Conservation (phyloP, 1,140 invertebrate species). For the Hyles vespertilio region DNA sequence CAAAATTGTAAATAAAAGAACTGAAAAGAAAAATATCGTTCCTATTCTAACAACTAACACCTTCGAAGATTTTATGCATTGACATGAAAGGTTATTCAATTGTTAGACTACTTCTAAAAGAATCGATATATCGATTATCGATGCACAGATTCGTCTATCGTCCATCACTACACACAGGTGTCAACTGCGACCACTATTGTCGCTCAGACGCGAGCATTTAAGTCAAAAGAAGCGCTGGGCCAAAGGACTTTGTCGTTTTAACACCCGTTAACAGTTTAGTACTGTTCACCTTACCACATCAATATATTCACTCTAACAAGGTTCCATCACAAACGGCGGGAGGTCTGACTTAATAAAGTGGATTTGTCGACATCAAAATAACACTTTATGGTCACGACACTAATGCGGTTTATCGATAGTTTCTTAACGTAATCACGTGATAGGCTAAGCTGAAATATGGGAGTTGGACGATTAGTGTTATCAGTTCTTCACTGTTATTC, state of each 20-base stretch:
- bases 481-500: too few relatives aligned
- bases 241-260: constrained; percentile 53
- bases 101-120: too few relatives aligned
- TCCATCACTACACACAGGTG: constrained; percentile 54
- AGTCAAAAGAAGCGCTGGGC: constrained; percentile 55
- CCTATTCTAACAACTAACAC: too few relatives aligned
- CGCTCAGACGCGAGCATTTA: constrained; percentile 59
- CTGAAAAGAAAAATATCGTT: too few relatives aligned
- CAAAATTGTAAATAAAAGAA: too few relatives aligned
- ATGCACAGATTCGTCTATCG: constrained; percentile 14
- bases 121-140: constrained; percentile 17
- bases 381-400: constrained; percentile 59
- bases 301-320: constrained; percentile 42
- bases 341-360: constrained; percentile 67
- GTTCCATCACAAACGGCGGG: constrained; percentile 52
- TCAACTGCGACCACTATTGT: constrained; percentile 59
- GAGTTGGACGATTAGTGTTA: too few relatives aligned
- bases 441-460: constrained; percentile 21
- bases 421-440: constrained; percentile 24
- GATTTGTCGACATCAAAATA: constrained; percentile 72
- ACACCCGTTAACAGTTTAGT: constrained; percentile 44
- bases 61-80: too few relatives aligned
- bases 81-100: too few relatives aligned
- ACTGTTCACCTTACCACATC: constrained; percentile 21
- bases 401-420: constrained; percentile 56